Evolutionary conservation across 2,113 vertebrate species (phyloP), one percentile per base, ranked within the genome.

Genomic region (Saimiri boliviensis): DNA sequence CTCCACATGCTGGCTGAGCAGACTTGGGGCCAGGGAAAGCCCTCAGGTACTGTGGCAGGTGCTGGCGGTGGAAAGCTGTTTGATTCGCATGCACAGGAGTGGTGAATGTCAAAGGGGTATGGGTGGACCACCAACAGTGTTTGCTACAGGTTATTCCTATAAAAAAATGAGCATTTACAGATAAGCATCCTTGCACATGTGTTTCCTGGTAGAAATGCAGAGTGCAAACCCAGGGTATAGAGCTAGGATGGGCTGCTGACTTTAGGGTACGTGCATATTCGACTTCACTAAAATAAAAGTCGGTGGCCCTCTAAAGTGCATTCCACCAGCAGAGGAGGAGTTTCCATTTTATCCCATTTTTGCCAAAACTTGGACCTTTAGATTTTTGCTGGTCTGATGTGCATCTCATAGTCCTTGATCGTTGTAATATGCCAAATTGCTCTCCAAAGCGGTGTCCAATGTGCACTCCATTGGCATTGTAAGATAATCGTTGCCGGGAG

Each of bases 291-390:
- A 80, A 52, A 52, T 52, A 52, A 52, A 17, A 52, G 16, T 52
- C 12, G 2, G 27, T 60, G 32, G 49, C 32, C 86, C 63, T 63
- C 73, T n/a, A 23, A 10, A 27, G 82, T 30, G 27, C 42, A 35
- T 42, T 91, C 60, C 60, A 40, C 54, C 71, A 56, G 21, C 12
- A 37, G n/a, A 66, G 54, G 20, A 74, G 27, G 66, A 42, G 45
- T 81, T 73, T 84, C 63, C 71, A 16, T 77, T 89, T 89, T 16
- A 56, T 37, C 21, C 21, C 54, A 76, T 21, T 45, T 35, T 88
- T 88, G 70, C n/a, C 79, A 52, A 76, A 83, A 86, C n/a, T 73
- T 79, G 93, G 70, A 63, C n/a, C 49, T 89, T 52, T 73, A 86
- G 32, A n/a, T 52, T 37, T 85, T 94, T 82, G 71, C 71, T 40